A percentile compares a stretch with the other conserved stretches of the same genome.
Evolutionary conservation across 1,140 invertebrate genomes (phyloP).

Genomic region (Protaetia brevitarsis): DNA sequence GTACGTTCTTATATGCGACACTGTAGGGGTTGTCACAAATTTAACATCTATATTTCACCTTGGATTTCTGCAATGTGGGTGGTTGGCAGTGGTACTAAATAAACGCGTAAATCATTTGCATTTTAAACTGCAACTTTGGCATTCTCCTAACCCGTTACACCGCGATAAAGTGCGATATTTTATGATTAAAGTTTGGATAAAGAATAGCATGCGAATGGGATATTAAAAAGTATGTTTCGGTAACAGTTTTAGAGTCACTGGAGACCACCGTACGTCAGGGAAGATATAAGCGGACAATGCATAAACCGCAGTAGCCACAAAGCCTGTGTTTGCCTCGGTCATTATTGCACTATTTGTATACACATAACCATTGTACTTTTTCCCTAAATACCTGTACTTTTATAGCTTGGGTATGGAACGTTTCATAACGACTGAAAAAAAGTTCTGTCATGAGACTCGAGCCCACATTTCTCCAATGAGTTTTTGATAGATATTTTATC

Average conservation of each 20-base stretch:
- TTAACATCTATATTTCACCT: slow-evolving; percentile 31
- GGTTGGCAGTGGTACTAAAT: slow-evolving; percentile 20
- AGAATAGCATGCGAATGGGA: not conserved
- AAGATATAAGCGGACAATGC: slow-evolving; percentile 27
- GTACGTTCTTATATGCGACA: not conserved
- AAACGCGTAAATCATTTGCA: not conserved
- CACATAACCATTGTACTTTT: slow-evolving; percentile 37
- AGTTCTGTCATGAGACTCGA: slow-evolving; percentile 11
- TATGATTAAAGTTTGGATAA: not conserved
- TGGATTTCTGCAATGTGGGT: slow-evolving; percentile 28
- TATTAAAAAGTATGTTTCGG: not conserved
- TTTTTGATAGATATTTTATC: slow-evolving; percentile 26
- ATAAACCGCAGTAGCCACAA: slow-evolving; percentile 39
- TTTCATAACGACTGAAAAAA: slow-evolving; percentile 11
- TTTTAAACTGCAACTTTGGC: not conserved
- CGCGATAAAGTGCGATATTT: not conserved
- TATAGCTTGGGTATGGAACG: not conserved
- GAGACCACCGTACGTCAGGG: not conserved
- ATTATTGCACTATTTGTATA: slow-evolving; percentile 47
- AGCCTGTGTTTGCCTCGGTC: slow-evolving; percentile 44
- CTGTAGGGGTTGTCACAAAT: slow-evolving; percentile 26
- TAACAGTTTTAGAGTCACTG: not conserved
- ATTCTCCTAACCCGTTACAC: no score
- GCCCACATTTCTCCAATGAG: slow-evolving; percentile 9
- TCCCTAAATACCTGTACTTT: slow-evolving; percentile 24